These are phyloP conservation scores for Thereva unica DNA, from an alignment of 2,888 invertebrate species.

Conservation along the genomic window DNA sequence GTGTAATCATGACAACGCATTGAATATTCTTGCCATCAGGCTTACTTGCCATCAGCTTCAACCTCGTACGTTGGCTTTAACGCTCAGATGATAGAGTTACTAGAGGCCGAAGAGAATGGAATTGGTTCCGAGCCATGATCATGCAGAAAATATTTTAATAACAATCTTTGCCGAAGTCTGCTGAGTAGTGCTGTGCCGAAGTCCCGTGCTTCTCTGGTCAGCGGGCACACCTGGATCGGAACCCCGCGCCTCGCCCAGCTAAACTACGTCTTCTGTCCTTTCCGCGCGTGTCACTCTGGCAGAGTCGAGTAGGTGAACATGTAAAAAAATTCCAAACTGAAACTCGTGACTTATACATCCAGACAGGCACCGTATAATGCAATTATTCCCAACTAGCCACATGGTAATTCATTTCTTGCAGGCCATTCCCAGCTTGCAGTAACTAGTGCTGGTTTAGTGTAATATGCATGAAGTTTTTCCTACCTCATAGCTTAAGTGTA, in stretches of 20 bases:
- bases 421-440: background rate
- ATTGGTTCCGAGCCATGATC: conserved; percentile 37
- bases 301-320: conserved; percentile 38
- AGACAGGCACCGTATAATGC: conserved; percentile 38
- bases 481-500: background rate
- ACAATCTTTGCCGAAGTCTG: conserved; percentile 34
- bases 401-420: conserved; percentile 39
- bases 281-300: conserved; percentile 27
- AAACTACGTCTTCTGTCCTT: conserved; percentile 17
- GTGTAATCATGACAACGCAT: conserved; percentile 34
- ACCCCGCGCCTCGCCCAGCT: conserved; percentile 14
- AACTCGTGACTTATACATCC: conserved; percentile 42
- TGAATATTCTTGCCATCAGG: background rate
- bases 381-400: conserved; percentile 39
- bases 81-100: conserved; percentile 3
- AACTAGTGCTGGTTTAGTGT: conserved; percentile 16
- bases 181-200: conserved; percentile 14
- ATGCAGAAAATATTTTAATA: conserved; percentile 42
- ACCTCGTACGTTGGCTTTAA: background rate
- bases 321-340: conserved; percentile 34
- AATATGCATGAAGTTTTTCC: conserved; percentile 30
- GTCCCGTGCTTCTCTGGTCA: conserved; percentile 21
- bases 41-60: background rate
- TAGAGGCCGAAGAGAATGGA: conserved; percentile 26
- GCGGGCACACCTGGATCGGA: conserved; percentile 33